phyloP scores from a whole-genome alignment of 2,797 vertebrate genomes.

The Trematomus bernacchii region DNA sequence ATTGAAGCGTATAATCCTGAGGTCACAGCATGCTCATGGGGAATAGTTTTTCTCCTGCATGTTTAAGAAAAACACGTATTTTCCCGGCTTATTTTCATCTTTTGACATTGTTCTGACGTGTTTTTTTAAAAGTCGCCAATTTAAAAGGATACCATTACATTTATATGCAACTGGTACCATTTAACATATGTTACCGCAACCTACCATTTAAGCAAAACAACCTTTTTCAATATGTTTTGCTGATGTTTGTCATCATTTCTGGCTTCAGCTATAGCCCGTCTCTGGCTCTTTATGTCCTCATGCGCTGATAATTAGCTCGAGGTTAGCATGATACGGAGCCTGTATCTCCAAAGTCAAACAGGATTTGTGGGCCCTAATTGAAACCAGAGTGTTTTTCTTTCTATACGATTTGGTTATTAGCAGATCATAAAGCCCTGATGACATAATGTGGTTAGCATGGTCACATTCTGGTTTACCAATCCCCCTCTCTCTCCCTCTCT shows the following conservation, averaged over 20 bases:
- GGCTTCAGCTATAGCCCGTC: too few species aligned
- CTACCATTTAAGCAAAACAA: neutral
- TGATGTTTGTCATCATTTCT: too few species aligned
- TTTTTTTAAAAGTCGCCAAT: slow-evolving; percentile 38
- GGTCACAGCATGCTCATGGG: slow-evolving; percentile 27
- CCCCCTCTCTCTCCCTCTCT: slow-evolving; percentile 39
- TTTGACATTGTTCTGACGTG: slow-evolving; percentile 9
- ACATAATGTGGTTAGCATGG: slow-evolving; percentile 82
- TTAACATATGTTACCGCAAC: slow-evolving; percentile 22
- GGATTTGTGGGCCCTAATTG: slow-evolving; percentile 62
- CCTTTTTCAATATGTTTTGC: too few species aligned
- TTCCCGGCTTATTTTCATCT: neutral
- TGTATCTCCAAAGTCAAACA: slow-evolving; percentile 63
- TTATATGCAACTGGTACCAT: slow-evolving; percentile 24
- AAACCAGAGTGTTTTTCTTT: slow-evolving; percentile 78
- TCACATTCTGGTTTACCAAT: slow-evolving; percentile 74
- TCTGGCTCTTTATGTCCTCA: slow-evolving; percentile 34
- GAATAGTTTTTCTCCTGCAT: neutral
- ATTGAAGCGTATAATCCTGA: neutral
- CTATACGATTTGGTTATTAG: slow-evolving; percentile 80
- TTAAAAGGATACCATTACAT: slow-evolving; percentile 19
- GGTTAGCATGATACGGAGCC: slow-evolving; percentile 38
- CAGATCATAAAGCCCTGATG: slow-evolving; percentile 79
- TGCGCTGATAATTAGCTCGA: slow-evolving; percentile 47
- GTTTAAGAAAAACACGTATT: neutral